Conservation (phyloP, 2,113 vertebrate genomes). For the Polypterus bichir region DNA sequence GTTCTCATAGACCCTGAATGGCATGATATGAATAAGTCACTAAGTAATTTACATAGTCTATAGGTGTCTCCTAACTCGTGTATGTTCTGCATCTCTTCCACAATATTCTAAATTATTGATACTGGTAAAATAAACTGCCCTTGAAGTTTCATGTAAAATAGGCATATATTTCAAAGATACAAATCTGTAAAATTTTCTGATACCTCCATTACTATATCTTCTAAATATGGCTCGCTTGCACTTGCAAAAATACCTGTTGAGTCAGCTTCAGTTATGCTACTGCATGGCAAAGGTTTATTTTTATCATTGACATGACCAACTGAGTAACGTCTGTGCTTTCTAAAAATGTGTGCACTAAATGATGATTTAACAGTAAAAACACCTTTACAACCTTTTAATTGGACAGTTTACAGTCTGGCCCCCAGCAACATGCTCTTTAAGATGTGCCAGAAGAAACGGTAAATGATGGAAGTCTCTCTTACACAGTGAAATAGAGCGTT, state of each 20-base stretch:
- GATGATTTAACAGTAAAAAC: slow-evolving; percentile 22
- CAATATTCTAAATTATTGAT: slow-evolving; percentile 27
- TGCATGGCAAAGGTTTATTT: slow-evolving; percentile 7
- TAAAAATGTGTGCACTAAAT: slow-evolving; percentile 30
- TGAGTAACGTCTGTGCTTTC: slow-evolving; percentile 28
- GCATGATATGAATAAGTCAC: slow-evolving; percentile 19
- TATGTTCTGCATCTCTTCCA: slow-evolving; percentile 24
- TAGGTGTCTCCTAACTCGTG: slow-evolving; percentile 24
- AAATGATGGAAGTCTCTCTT: slow-evolving; percentile 20
- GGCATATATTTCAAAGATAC: slow-evolving; percentile 22
- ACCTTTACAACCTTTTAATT: slow-evolving; percentile 23
- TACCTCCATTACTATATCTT: slow-evolving; percentile 7
- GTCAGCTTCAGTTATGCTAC: not conserved
- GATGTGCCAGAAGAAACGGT: slow-evolving; percentile 24
- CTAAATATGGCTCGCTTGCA: not conserved
- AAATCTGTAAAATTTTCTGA: slow-evolving; percentile 17
- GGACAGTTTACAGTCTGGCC: slow-evolving; percentile 23
- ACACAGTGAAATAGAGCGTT: slow-evolving; percentile 26
- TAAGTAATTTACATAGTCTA: slow-evolving; percentile 22
- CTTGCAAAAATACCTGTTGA: slow-evolving; percentile 8
- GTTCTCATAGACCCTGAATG: slow-evolving; percentile 19
- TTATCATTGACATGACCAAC: slow-evolving; percentile 14
- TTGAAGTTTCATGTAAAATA: slow-evolving; percentile 26
- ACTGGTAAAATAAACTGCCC: slow-evolving; percentile 24
- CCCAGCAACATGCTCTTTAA: slow-evolving; percentile 25